Evolutionary conservation across 2,888 invertebrate genomes (phyloP), one percentile per base, ranked within the genome.

Genomic region (Elegia similella): DNA sequence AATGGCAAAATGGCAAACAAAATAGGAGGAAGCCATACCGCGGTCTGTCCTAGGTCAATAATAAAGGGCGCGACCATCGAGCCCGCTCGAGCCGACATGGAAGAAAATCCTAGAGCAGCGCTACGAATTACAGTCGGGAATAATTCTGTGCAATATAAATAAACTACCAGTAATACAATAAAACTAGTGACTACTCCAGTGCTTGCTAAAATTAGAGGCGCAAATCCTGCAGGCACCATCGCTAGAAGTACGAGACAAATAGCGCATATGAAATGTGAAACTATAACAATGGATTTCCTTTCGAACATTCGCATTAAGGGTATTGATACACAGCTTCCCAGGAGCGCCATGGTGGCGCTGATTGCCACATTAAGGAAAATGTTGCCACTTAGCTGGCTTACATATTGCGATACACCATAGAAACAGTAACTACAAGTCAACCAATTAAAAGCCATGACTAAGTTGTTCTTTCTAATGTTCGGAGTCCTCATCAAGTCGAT

Each of bases 111-210:
- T 57, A 98, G 92, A 0, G 97, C 98, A 52, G 95, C 95, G 70
- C 97, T 98, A 38, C 98, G 92, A 1, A 97, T 95, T 1, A 97
- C 95, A 0, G 98, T 98, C 0, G 98, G 98, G 71, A 97, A 98
- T 54, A 97, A 78, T 83, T 98, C 98, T 0, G 96, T 95, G 38
- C 96, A 95, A 82, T 96, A 98, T 43, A 98, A 93, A 80, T 98
- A 98, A 10, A 95, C 95, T 17, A 96, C 94, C 0, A 97, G 95
- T 75, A 98, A 98, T 1, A 95, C 94, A 12, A 96, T 93, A 30
- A 97, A 96, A 75, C 96, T 95, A 29, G 96, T 95, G 53, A 97
- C 95, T 59, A 96, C 95, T 0, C 96, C 96, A 46, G 95, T 76
- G 62, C 95, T 93, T 7, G 96, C 95, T 47, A 95, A 92, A 15